These are phyloP conservation scores for Sarotherodon lohbergeri DNA, from an alignment of 2,113 vertebrate genomes.

Conservation along the genomic window DNA sequence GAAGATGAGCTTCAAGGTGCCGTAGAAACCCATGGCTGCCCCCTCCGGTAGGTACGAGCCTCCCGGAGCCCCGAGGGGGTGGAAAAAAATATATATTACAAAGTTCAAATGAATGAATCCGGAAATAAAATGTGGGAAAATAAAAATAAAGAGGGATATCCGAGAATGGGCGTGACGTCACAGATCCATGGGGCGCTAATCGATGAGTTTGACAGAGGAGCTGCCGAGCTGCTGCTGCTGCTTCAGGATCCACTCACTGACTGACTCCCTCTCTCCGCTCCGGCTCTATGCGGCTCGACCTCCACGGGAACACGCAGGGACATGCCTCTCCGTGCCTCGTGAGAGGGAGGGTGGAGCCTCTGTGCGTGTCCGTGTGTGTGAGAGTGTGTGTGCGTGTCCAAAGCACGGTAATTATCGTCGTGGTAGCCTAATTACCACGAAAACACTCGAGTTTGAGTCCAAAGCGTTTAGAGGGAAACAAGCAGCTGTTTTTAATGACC, in stretches of 20 bases:
- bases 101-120: background rate
- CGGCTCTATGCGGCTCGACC: background rate
- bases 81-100: background rate
- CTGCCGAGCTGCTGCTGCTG: background rate
- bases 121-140: background rate
- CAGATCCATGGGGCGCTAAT: background rate
- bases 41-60: slow-evolving; percentile 53
- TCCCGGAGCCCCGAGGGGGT: slow-evolving; percentile 1
- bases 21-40: slow-evolving; percentile 92
- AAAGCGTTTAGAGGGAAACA: background rate
- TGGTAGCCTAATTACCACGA: background rate
- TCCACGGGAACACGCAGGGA: slow-evolving; percentile 64
- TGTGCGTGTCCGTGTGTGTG: background rate
- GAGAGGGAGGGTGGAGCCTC: slow-evolving; percentile 5
- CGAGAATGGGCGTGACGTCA: background rate
- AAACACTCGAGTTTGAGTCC: background rate
- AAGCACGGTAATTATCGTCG: background rate
- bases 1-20: slow-evolving; percentile 97
- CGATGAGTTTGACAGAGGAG: background rate
- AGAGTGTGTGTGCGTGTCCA: background rate
- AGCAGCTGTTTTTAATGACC: background rate
- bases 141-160: background rate
- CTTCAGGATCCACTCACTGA: background rate
- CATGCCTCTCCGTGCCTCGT: slow-evolving; percentile 65
- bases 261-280: background rate